These are phyloP conservation scores for Oplegnathus fasciatus DNA, from an alignment of 2,113 vertebrate genomes.

Conservation along the genomic window DNA sequence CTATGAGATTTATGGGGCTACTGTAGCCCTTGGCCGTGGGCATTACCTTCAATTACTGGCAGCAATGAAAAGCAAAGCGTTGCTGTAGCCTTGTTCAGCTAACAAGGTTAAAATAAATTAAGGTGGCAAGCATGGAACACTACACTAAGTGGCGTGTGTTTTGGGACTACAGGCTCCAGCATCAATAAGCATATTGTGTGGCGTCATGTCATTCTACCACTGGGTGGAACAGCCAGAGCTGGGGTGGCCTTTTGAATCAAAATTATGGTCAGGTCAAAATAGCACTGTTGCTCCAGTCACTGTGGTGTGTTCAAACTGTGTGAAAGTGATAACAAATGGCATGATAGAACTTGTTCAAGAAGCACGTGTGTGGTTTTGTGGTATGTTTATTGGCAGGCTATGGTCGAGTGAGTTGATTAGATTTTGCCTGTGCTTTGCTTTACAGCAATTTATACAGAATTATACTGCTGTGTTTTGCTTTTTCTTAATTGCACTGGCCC, in stretches of 20 bases:
- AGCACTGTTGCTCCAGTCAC: constrained; percentile 11
- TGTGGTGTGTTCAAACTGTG: constrained; percentile 40
- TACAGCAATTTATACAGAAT: constrained; percentile 23
- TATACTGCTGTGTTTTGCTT: constrained; percentile 11
- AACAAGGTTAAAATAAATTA: not conserved
- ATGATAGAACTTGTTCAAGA: constrained; percentile 23
- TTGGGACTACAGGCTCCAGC: constrained; percentile 3
- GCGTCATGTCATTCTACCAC: not conserved
- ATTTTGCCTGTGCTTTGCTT: constrained; percentile 14
- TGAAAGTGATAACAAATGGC: constrained; percentile 38
- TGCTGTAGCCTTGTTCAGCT: constrained; percentile 20
- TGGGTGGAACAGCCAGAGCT: constrained; percentile 9
- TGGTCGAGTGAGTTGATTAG: constrained; percentile 37
- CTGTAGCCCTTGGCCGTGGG: not conserved
- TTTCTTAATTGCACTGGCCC: constrained; percentile 30
- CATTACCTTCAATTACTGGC: not conserved
- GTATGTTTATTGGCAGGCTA: constrained; percentile 29
- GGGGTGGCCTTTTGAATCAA: constrained; percentile 7
- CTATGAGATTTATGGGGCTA: not conserved
- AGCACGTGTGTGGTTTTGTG: constrained; percentile 16
- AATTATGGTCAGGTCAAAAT: constrained; percentile 20
- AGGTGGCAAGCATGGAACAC: not conserved
- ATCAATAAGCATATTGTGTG: constrained; percentile 2
- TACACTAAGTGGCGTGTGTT: constrained; percentile 22
- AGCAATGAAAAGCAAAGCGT: not conserved